Evolutionary conservation across 2,888 invertebrate genomes (phyloP), one percentile per base, ranked within the genome.

Genomic region (Diogma glabrata): DNA sequence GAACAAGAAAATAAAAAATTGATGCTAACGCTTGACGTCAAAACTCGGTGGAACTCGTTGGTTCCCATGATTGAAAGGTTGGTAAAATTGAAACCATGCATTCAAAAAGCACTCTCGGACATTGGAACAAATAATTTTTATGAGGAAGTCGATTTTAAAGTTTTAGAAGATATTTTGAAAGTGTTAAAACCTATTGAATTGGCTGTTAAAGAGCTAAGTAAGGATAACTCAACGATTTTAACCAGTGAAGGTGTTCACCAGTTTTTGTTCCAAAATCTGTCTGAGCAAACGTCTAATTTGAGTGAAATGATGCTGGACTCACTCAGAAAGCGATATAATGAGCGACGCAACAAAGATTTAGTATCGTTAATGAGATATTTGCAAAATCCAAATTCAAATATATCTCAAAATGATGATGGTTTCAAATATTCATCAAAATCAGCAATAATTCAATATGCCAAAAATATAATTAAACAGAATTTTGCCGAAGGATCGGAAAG

Each of bases 301-400:
- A 36, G 10, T 36, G 36, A 8, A 14, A 36, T 36, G 16, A 14
- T 8, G 36, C 10, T 36, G 36, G 14, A 7, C 17, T 36, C 36
- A 36, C 36, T 36, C 36, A 36, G 36, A 36, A 10, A 36, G 36
- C 36, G 33, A 33, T 33, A 33, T 33, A 4, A 33, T 33, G 33
- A 33, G 33, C 33, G 33, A 33, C 33, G 33, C 10, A 33, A 33
- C 10, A 33, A 4, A 33, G 33, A 33, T 33, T 33, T 33, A 33
- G 4, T 33, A 14, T 33, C 33, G 33, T 33, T 33, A 33, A 33
- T 33, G 33, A n/a, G 33, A 33, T 33, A 33, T 33, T 33, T 33
- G 33, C 33, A 7, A 33, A 33, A 33, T 14, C 33, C 33, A 33
- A 33, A 33, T n/a, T n/a, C n/a, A n/a, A 33, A 9, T 33, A 33